Percentiles rank a stretch among this genome's conserved stretches.
Evolutionary conservation across 2,797 vertebrate genomes (phyloP).

Genomic region (Sebastes taczanowskii): DNA sequence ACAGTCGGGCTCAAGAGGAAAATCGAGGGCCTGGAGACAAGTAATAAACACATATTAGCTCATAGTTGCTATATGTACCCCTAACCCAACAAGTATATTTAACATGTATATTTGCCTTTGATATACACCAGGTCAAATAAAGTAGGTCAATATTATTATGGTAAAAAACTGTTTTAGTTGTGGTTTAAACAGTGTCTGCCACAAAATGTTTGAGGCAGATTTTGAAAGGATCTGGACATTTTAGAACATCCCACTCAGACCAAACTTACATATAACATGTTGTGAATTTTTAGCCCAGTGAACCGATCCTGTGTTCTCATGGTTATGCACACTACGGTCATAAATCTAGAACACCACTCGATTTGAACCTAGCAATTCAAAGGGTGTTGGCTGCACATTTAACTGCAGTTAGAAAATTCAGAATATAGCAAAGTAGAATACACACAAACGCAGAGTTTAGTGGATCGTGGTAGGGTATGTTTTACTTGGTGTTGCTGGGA

Average conservation of each 20-base stretch:
- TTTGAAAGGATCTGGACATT: conserved; percentile 5
- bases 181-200: background rate
- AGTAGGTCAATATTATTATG: background rate
- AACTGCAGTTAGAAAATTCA: conserved; percentile 48
- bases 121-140: background rate
- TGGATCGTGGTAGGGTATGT: conserved; percentile 46
- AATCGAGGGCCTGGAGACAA: conserved; percentile 88
- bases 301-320: background rate
- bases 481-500: conserved; percentile 60
- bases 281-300: conserved; percentile 14
- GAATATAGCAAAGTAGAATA: conserved; percentile 25
- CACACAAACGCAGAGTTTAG: conserved; percentile 3
- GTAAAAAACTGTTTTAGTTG: background rate
- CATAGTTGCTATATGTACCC: background rate
- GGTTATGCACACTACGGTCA: background rate
- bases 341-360: conserved; percentile 38
- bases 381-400: conserved; percentile 71
- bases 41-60: conserved; percentile 71
- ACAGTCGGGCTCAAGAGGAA: conserved; percentile 91
- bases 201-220: background rate
- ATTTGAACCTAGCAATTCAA: conserved; percentile 65
- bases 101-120: background rate
- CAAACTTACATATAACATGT: background rate
- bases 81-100: background rate
- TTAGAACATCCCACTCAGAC: conserved; percentile 10